A percentile compares a stretch with the other conserved stretches of the same genome.
phyloP scores from a whole-genome alignment of 92 coral and sea anemone genomes.

The Siderastrea radians region DNA sequence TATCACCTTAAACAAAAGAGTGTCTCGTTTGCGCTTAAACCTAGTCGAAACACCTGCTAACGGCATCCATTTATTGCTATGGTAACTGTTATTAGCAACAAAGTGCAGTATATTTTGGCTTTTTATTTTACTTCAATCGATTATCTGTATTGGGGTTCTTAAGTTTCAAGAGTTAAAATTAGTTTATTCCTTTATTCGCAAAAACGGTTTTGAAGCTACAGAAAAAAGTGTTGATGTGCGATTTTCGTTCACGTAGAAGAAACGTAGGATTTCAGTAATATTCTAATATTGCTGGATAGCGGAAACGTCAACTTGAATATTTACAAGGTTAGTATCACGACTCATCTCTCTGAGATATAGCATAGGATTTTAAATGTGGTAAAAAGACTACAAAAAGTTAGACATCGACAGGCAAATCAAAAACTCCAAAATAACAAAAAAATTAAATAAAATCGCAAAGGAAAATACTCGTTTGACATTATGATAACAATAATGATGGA shows the following conservation, averaged over 20 bases:
- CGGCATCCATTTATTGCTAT: constrained; percentile 7
- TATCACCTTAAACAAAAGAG: not conserved
- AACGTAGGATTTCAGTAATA: not conserved
- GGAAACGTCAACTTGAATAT: constrained; percentile 6
- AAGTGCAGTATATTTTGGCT: not conserved
- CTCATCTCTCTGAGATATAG: not conserved
- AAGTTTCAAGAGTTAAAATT: not conserved
- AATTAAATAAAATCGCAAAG: too few species aligned
- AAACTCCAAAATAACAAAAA: not conserved
- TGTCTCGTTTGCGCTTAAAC: not conserved
- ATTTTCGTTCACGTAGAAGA: not conserved
- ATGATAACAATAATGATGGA: too few species aligned
- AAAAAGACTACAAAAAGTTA: not conserved
- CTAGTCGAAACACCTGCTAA: constrained; percentile 27
- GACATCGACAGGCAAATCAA: not conserved
- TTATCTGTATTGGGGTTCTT: not conserved
- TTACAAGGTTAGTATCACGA: not conserved
- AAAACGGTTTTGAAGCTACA: not conserved
- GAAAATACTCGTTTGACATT: not conserved
- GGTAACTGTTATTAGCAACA: constrained; percentile 11
- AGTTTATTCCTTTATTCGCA: not conserved
- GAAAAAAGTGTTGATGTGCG: not conserved
- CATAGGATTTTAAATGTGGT: not conserved
- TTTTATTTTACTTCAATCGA: not conserved
- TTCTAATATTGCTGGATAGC: not conserved